Conservation (phyloP, 2,888 invertebrate species). For the Ichneumon xanthorius region DNA sequence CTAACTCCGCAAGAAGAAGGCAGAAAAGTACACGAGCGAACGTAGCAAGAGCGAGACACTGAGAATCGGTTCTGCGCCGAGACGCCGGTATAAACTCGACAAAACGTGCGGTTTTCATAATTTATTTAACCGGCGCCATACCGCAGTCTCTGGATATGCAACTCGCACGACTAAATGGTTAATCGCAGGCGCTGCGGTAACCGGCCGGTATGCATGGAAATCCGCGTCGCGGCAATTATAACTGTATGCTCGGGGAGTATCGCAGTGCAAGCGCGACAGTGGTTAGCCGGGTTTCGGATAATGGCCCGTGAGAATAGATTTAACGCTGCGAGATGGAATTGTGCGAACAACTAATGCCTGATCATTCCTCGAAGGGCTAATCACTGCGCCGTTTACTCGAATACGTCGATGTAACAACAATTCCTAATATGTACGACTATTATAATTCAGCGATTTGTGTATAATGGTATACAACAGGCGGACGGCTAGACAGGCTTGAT, state of each 20-base stretch:
- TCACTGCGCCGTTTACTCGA: neutral
- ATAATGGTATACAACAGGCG: constrained; percentile 13
- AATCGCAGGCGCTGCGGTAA: constrained; percentile 77
- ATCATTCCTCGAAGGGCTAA: neutral
- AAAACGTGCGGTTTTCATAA: constrained; percentile 71
- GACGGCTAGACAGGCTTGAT: constrained; percentile 4
- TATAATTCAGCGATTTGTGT: neutral
- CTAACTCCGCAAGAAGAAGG: neutral
- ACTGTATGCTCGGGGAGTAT: constrained; percentile 71
- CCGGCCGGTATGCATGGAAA: constrained; percentile 64
- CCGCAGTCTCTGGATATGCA: constrained; percentile 76
- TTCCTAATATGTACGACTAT: constrained; percentile 10
- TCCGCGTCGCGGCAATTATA: constrained; percentile 75
- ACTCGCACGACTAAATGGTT: constrained; percentile 73
- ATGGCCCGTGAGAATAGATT: neutral
- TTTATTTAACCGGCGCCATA: constrained; percentile 74
- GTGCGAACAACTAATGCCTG: constrained; percentile 1
- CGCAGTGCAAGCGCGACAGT: constrained; percentile 22
- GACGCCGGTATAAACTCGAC: constrained; percentile 52
- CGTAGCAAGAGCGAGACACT: neutral
- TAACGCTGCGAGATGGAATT: neutral
- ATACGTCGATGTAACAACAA: neutral
- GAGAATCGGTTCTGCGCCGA: constrained; percentile 36
- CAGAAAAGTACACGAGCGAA: neutral
- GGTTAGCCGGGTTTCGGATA: constrained; percentile 1